A percentile compares a stretch with the other conserved stretches of the same genome.
Evolutionary conservation across 2,797 vertebrate species (phyloP).

Genomic region (Helarctos malayanus): DNA sequence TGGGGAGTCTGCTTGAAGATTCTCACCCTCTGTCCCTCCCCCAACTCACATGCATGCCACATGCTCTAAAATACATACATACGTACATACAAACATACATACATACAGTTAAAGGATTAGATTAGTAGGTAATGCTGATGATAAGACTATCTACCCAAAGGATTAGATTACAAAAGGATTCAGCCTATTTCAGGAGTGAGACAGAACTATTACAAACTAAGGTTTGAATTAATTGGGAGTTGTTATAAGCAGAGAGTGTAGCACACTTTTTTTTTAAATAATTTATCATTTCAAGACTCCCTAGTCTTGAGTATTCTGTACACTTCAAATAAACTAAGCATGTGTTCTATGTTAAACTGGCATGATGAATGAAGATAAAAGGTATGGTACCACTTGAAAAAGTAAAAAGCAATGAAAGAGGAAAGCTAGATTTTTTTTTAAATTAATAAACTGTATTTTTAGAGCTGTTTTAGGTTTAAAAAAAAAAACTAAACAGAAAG

Average conservation of each 20-base stretch:
- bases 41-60: not conserved
- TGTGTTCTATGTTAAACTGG: not conserved
- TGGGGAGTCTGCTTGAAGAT: not conserved
- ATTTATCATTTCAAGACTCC: not conserved
- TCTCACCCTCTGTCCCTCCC: not conserved
- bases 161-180: not conserved
- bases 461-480: not conserved
- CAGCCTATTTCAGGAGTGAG: not conserved
- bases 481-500: not conserved
- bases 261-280: not conserved
- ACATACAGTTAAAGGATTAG: not conserved
- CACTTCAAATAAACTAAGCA: not conserved
- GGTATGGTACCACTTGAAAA: not conserved
- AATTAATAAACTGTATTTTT: not conserved
- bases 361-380: not conserved
- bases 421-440: not conserved
- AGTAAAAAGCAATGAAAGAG: not conserved
- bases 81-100: not conserved
- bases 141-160: not conserved
- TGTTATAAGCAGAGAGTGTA: not conserved
- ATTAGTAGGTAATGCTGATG: not conserved
- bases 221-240: not conserved
- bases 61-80: not conserved
- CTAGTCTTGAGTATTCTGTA: not conserved
- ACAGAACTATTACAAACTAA: not conserved